Conservation (phyloP, 1,140 invertebrate species). For the Marisa cornuarietis region DNA sequence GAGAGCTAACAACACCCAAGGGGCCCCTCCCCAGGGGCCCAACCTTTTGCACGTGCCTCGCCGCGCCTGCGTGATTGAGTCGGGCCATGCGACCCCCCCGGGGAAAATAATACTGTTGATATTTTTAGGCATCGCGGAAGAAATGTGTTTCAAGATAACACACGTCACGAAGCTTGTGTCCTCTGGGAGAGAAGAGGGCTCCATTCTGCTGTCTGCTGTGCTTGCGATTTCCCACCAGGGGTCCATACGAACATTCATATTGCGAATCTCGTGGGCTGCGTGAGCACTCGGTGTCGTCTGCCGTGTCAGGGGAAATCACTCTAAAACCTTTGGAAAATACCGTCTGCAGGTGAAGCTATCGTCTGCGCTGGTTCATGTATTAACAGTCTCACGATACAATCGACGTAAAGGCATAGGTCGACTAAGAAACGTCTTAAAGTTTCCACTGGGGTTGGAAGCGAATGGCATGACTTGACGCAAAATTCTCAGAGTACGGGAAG, state of each 20-base stretch:
- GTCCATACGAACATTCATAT: conserved; percentile 27
- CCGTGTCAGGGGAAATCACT: conserved; percentile 25
- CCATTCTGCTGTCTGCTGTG: conserved; percentile 24
- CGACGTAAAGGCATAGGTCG: too few relatives aligned
- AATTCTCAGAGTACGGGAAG: too few relatives aligned
- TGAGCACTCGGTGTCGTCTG: conserved; percentile 23
- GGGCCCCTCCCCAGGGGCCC: conserved; percentile 41
- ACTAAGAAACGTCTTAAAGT: too few relatives aligned
- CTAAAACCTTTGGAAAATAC: conserved; percentile 25
- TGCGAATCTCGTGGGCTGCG: conserved; percentile 19
- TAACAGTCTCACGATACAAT: too few relatives aligned
- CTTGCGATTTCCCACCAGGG: conserved; percentile 30
- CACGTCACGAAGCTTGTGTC: conserved; percentile 37
- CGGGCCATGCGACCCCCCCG: conserved; percentile 33
- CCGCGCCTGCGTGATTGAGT: conserved; percentile 39
- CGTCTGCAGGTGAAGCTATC: conserved; percentile 24
- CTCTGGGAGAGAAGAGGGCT: conserved; percentile 37
- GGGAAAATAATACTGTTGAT: conserved; percentile 33
- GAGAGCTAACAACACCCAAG: conserved; percentile 52
- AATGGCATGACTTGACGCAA: too few relatives aligned
- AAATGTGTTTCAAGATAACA: conserved; percentile 42
- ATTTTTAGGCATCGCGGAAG: conserved; percentile 35
- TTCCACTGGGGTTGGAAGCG: too few relatives aligned
- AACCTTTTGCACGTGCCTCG: conserved; percentile 38
- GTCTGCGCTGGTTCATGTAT: too few relatives aligned